Conservation (phyloP, 2,888 invertebrate genomes). For the Lottia gigantea region DNA sequence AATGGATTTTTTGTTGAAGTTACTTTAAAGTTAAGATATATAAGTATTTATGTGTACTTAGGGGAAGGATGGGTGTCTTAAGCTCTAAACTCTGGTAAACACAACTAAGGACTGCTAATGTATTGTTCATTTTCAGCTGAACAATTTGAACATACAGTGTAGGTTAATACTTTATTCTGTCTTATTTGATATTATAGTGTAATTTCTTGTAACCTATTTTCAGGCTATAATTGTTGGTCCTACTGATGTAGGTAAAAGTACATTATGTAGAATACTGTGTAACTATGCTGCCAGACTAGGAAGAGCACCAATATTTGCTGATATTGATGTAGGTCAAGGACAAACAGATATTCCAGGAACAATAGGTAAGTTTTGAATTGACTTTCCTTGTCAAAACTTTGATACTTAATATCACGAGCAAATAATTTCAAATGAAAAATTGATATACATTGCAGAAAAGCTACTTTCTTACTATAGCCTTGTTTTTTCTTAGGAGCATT, state of each 20-base stretch:
- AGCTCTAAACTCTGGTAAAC: no score
- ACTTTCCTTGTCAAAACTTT: not conserved
- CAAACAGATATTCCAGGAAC: constrained; percentile 92
- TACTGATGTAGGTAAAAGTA: constrained; percentile 95
- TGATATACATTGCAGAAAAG: no score
- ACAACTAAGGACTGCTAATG: no score
- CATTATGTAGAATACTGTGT: constrained; percentile 85
- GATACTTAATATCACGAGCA: not conserved
- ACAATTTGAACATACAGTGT: no score
- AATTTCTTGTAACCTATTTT: not conserved
- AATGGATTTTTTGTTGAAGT: not conserved
- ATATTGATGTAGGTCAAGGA: constrained; percentile 91
- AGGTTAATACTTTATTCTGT: no score
- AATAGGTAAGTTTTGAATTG: constrained; percentile 73
- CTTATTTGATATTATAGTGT: no score
- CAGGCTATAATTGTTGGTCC: constrained; percentile 90
- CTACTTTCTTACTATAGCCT: not conserved
- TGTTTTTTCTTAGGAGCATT: constrained; percentile 75
- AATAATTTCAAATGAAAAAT: no score
- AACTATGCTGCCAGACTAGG: constrained; percentile 96
- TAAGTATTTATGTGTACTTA: no score
- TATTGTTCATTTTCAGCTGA: no score
- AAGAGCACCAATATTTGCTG: constrained; percentile 85
- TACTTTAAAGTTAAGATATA: no score
- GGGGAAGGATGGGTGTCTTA: no score